phyloP scores from a whole-genome alignment of 2,888 invertebrate species.

The Drosophila picticornis region DNA sequence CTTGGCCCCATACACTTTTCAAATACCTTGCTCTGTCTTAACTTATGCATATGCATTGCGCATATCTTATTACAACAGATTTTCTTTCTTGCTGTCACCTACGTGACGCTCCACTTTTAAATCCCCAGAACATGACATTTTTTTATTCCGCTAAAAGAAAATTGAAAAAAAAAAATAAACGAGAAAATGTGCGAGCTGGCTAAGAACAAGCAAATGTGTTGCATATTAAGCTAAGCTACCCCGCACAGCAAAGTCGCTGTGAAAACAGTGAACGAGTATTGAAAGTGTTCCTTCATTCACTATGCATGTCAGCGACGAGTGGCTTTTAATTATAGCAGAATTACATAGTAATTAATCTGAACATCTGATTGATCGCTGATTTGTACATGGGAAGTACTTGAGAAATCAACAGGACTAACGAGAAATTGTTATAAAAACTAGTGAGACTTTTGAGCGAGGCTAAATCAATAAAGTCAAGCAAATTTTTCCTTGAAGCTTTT shows the following conservation, averaged over 20 bases:
- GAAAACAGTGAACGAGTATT: not conserved
- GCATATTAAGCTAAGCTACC: conserved; percentile 37
- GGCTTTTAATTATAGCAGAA: conserved; percentile 21
- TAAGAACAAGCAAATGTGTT: conserved; percentile 38
- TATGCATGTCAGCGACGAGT: conserved; percentile 3
- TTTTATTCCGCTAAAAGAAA: conserved; percentile 15
- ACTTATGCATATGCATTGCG: conserved; percentile 76
- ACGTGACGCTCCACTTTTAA: conserved; percentile 70
- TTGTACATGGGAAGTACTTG: not conserved
- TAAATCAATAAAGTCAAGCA: not conserved
- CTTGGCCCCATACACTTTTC: conserved; percentile 39
- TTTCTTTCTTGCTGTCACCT: conserved; percentile 53
- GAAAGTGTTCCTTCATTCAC: not conserved
- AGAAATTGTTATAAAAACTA: not conserved
- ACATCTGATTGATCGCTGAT: not conserved
- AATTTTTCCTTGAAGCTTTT: not conserved
- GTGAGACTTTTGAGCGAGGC: not conserved
- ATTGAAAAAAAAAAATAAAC: conserved; percentile 22
- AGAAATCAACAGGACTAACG: not conserved
- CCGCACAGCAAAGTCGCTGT: not conserved
- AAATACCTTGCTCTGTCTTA: conserved; percentile 51
- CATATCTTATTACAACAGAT: conserved; percentile 79
- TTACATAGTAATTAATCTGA: not conserved
- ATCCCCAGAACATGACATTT: conserved; percentile 41
- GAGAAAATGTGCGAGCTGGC: conserved; percentile 20